Percentiles rank a stretch among this genome's conserved stretches.
Evolutionary conservation across 2,888 invertebrate species (phyloP).

Genomic region (Chymomyza amoena): DNA sequence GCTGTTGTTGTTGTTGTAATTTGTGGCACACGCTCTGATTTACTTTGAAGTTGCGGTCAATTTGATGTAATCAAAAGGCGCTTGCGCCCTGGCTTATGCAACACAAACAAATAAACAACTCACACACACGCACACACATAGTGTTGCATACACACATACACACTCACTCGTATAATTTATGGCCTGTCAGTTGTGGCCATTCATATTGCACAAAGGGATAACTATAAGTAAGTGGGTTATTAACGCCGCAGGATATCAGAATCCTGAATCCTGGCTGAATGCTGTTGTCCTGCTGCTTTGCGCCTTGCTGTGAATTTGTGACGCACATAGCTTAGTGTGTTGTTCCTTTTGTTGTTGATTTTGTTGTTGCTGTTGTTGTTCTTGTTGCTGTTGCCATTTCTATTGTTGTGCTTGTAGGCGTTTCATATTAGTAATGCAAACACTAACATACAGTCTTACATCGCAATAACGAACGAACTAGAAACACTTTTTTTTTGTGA

Average conservation of each 20-base stretch:
- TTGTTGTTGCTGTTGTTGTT: constrained; percentile 32
- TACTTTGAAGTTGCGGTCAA: background rate
- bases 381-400: constrained; percentile 12
- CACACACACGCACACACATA: background rate
- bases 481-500: too few species aligned
- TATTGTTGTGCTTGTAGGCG: constrained; percentile 51
- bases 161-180: constrained; percentile 52
- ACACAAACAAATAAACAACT: background rate
- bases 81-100: constrained; percentile 2
- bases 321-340: constrained; percentile 47
- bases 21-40: background rate
- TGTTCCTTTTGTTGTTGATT: constrained; percentile 11
- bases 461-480: background rate
- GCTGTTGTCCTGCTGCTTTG: constrained; percentile 6
- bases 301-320: constrained; percentile 65
- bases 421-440: constrained; percentile 63
- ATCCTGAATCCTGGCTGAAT: background rate
- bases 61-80: background rate
- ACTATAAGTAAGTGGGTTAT: constrained; percentile 76
- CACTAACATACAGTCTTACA: constrained; percentile 32
- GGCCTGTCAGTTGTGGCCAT: constrained; percentile 45
- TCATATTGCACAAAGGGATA: constrained; percentile 57
- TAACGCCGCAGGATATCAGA: constrained; percentile 70
- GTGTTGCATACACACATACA: background rate
- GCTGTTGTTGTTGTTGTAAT: constrained; percentile 2